Conservation (phyloP, 1,140 invertebrate genomes). For the Sinella curviseta region DNA sequence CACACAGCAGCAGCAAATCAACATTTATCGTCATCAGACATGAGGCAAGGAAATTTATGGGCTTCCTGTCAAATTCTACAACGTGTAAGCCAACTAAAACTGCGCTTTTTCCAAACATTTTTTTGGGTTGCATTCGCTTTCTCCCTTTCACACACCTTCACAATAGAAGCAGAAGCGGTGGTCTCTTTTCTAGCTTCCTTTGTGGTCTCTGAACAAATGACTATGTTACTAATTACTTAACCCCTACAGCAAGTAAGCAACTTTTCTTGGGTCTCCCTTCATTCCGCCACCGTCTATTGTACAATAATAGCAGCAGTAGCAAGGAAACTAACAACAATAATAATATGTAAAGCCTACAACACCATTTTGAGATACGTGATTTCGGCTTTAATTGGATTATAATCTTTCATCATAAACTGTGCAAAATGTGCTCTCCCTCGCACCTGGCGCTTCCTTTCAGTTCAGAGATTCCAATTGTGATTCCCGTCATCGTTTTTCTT, state of each 20-base stretch:
- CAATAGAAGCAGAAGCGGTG: neutral
- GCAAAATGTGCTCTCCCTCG: neutral
- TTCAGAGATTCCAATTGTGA: neutral
- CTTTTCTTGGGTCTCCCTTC: neutral
- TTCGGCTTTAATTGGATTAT: slow-evolving; percentile 20
- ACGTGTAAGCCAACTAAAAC: neutral
- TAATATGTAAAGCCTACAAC: neutral
- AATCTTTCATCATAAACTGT: slow-evolving; percentile 22
- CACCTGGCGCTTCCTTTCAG: slow-evolving; percentile 15
- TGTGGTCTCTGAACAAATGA: neutral
- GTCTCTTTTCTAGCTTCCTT: neutral
- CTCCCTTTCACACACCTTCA: too few species aligned
- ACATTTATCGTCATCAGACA: slow-evolving; percentile 8
- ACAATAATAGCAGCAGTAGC: neutral
- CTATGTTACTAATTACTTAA: slow-evolving; percentile 17
- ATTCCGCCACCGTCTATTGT: neutral
- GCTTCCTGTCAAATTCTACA: slow-evolving; percentile 6
- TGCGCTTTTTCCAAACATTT: neutral
- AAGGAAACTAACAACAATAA: too few species aligned
- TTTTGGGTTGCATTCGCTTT: neutral
- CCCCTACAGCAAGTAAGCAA: slow-evolving; percentile 11
- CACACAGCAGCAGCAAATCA: neutral
- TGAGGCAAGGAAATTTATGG: slow-evolving; percentile 6
- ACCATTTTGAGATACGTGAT: slow-evolving; percentile 10
- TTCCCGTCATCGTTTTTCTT: neutral